These are phyloP conservation scores for Machimus atricapillus DNA, from an alignment of 2,888 invertebrate species.

Conservation along the genomic window DNA sequence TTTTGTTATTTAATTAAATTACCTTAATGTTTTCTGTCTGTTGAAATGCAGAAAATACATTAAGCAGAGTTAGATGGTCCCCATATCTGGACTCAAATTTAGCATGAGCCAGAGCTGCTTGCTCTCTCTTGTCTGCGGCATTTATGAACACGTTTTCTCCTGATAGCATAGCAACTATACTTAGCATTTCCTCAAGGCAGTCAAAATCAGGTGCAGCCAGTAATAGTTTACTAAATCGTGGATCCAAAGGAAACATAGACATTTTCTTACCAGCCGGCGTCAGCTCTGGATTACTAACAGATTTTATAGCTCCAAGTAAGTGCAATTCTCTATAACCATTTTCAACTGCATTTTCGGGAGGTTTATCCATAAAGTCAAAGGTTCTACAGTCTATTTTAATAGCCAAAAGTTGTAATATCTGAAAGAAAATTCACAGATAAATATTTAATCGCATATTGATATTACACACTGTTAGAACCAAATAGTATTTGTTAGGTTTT, in stretches of 20 bases:
- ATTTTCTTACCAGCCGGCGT: conserved; percentile 83
- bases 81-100: conserved; percentile 88
- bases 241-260: conserved; percentile 92
- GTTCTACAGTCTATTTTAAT: conserved; percentile 80
- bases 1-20: neutral
- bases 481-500: too few relatives aligned
- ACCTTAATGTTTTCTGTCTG: conserved; percentile 75
- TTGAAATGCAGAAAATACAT: conserved; percentile 82
- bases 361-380: conserved; percentile 92
- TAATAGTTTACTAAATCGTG: conserved; percentile 83
- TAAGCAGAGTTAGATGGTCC: conserved; percentile 90
- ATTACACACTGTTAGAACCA: neutral
- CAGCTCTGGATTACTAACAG: conserved; percentile 68
- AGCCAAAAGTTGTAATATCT: conserved; percentile 83
- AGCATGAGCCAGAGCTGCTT: conserved; percentile 73
- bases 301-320: conserved; percentile 75
- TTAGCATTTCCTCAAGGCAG: conserved; percentile 82
- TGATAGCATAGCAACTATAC: conserved; percentile 85
- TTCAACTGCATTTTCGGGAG: conserved; percentile 74
- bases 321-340: conserved; percentile 72
- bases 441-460: neutral
- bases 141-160: conserved; percentile 85
- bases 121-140: conserved; percentile 72
- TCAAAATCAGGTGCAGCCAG: conserved; percentile 78
- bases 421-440: conserved; percentile 52